These are phyloP conservation scores for Aethes cnicana DNA, from an alignment of 2,888 invertebrate genomes.

Conservation along the genomic window DNA sequence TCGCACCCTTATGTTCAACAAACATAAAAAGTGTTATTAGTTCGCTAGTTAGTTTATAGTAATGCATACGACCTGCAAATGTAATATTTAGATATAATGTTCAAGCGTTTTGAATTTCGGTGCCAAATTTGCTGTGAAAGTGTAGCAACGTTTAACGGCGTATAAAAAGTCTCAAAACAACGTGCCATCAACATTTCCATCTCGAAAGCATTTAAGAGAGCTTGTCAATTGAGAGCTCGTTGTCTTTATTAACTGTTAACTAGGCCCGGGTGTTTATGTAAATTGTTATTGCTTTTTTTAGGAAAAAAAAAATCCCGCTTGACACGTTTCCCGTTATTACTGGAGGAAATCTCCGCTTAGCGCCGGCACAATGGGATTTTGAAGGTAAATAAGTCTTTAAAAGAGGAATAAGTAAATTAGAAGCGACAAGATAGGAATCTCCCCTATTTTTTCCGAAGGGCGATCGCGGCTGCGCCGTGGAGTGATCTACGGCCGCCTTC, in stretches of 20 bases:
- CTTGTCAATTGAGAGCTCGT: conserved; percentile 76
- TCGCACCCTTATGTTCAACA: conserved; percentile 29
- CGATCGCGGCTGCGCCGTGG: conserved; percentile 74
- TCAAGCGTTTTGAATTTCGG: no score
- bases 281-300: conserved; percentile 82
- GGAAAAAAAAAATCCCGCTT: conserved; percentile 75
- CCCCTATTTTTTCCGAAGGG: conserved; percentile 83
- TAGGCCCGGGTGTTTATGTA: conserved; percentile 80
- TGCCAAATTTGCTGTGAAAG: no score
- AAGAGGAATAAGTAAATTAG: conserved; percentile 91
- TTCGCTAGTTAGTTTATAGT: conserved; percentile 7
- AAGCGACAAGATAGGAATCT: conserved; percentile 90
- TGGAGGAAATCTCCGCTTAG: conserved; percentile 57
- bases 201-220: conserved; percentile 70
- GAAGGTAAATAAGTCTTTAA: conserved; percentile 88
- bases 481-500: conserved; percentile 37
- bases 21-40: conserved; percentile 32
- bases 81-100: no score
- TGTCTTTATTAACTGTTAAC: conserved; percentile 82
- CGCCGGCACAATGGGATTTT: conserved; percentile 80
- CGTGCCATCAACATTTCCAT: conserved; percentile 72
- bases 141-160: conserved; percentile 32
- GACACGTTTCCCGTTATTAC: conserved; percentile 76
- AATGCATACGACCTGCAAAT: no score
- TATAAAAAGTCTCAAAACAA: conserved; percentile 67